Evolutionary conservation across 2,113 vertebrate genomes (phyloP).

Genomic region (Triplophysa tibetana): DNA sequence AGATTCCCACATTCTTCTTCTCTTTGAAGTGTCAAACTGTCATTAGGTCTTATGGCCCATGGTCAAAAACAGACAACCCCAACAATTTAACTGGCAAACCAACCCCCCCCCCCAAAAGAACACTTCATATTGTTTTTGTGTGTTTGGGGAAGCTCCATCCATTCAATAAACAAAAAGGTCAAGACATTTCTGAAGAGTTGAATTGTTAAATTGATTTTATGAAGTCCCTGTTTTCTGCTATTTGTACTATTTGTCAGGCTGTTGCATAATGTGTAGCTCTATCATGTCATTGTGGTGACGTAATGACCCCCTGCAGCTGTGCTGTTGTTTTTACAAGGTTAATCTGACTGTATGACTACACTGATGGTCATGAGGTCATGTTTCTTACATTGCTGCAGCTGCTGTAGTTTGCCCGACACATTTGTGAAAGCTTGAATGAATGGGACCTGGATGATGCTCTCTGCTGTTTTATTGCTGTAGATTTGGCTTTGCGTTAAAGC

Average conservation of each 20-base stretch:
- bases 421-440: not conserved
- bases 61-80: too few species aligned
- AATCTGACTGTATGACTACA: constrained; percentile 28
- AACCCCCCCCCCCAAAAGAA: not conserved
- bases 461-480: not conserved
- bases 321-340: not conserved
- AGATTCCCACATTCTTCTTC: constrained; percentile 1
- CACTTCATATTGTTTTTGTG: not conserved
- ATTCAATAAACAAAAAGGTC: not conserved
- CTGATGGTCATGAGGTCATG: constrained; percentile 20
- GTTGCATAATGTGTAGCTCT: not conserved
- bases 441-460: not conserved
- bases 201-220: not conserved
- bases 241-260: constrained; percentile 7
- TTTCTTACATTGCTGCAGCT: not conserved
- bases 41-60: constrained; percentile 14
- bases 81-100: too few species aligned
- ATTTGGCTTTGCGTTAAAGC: not conserved
- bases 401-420: constrained; percentile 13
- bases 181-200: not conserved
- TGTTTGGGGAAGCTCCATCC: not conserved
- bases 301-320: not conserved
- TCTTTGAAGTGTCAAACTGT: constrained; percentile 31
- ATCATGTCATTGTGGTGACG: not conserved
- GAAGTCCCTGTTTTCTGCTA: not conserved